These are phyloP conservation scores for Enteromius argenteus DNA, from an alignment of 2,797 vertebrate species.

Conservation along the genomic window DNA sequence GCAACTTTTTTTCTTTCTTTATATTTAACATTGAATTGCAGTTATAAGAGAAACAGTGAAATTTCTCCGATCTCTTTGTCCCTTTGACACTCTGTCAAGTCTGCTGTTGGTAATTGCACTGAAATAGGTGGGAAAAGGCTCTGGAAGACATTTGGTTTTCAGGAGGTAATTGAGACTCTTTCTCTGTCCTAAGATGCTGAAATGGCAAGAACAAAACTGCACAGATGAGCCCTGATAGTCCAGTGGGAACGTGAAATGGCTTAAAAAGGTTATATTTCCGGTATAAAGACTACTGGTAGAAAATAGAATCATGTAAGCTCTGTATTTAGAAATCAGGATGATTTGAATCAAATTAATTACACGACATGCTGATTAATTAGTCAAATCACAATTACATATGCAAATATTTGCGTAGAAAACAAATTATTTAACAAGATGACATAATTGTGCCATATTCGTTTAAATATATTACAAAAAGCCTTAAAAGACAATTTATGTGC, in stretches of 20 bases:
- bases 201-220: conserved; percentile 30
- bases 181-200: conserved; percentile 16
- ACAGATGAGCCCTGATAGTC: conserved; percentile 47
- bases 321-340: neutral
- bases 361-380: neutral
- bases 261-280: neutral
- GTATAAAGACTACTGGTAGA: conserved; percentile 3
- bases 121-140: conserved; percentile 40
- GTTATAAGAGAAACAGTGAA: neutral
- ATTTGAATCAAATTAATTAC: conserved; percentile 5
- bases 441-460: conserved; percentile 6
- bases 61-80: conserved; percentile 9
- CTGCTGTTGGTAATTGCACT: conserved; percentile 53
- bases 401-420: conserved; percentile 9
- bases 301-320: neutral
- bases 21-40: conserved; percentile 4
- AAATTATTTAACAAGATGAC: neutral
- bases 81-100: conserved; percentile 49
- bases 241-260: conserved; percentile 22
- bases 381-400: neutral
- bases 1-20: neutral
- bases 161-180: conserved; percentile 52
- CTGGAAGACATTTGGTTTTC: conserved; percentile 50
- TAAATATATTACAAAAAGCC: neutral
- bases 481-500: neutral